These are phyloP conservation scores for Sterrhoptilus dennistouni DNA, from an alignment of 2,113 vertebrate genomes.

Conservation along the genomic window DNA sequence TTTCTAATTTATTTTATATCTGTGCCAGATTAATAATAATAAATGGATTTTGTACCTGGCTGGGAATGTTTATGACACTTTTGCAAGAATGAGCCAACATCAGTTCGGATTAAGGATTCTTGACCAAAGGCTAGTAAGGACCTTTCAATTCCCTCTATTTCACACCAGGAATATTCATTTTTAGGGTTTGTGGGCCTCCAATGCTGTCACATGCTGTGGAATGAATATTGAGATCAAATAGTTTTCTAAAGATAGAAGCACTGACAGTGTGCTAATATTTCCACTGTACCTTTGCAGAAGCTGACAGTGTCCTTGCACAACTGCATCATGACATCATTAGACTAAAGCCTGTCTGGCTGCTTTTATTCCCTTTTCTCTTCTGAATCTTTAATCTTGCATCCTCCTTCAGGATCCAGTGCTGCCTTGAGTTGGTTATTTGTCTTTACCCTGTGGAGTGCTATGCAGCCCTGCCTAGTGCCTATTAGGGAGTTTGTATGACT, in stretches of 20 bases:
- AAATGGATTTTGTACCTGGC: neutral
- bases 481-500: neutral
- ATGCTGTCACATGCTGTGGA: neutral
- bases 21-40: neutral
- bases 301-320: slow-evolving; percentile 9
- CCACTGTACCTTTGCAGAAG: neutral
- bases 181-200: neutral
- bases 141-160: neutral
- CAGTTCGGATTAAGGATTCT: neutral
- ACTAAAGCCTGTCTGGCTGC: neutral
- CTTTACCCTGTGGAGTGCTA: neutral
- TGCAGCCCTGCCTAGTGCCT: neutral
- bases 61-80: neutral
- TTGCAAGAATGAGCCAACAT: neutral
- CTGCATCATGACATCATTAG: neutral
- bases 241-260: slow-evolving; percentile 51
- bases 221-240: slow-evolving; percentile 26
- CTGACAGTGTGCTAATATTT: neutral
- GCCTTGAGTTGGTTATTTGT: neutral
- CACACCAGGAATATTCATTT: neutral
- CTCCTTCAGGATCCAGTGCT: neutral
- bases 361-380: slow-evolving; percentile 4
- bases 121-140: neutral
- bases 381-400: neutral
- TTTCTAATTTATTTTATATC: neutral